Base-by-base conservation (phyloP, 2,888 invertebrate species). In the Cantharis rustica region DNA sequence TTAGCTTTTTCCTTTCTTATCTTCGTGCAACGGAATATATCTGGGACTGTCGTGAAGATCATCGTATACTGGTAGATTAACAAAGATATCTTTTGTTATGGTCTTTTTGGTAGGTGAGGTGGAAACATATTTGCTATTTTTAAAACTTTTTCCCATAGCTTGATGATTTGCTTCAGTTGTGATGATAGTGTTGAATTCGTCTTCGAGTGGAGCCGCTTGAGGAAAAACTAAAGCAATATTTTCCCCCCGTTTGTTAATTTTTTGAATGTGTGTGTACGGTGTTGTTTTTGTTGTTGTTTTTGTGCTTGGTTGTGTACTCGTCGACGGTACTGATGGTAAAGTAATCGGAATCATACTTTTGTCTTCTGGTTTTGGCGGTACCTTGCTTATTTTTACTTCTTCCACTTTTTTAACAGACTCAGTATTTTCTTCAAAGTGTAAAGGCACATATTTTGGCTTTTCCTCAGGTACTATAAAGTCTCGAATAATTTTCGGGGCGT, bases 401-500 rank as follows among this genome's bases (percentile, higher is more conserved):
- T 47, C 47, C 0, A 47, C n/a, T n/a, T n/a, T 47, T 2, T 47
- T n/a, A 5, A 2, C 1, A n/a, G n/a, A 1, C 47, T n/a, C 47
- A 4, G 81, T 78, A 4, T 77, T 74, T 72, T 87, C 87, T 13
- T 87, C 85, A 72, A 84, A 87, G 13, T 81, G 79, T 17, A 88
- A 81, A 13, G 88, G 88, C 16, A 89, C 83, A 76, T 88, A 88
- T 78, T 84, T 86, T 1, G 84, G 85, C 63, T 82, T 80, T 68
- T 76, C 73, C 69, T 81, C 80, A 0, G 86, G 86, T 3, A 83
- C 81, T 15, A 88, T 88, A 64, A 88, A 86, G 74, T 88, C 88
- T 3, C 86, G 83, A 5, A 90, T 88, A 79, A 95, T 91, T 75
- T 92, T 92, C 0, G 95, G 95, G 0, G 95, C 94, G 86, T 95